Evolutionary conservation across 2,888 invertebrate genomes (phyloP).

Genomic region (Microplitis manilae): DNA sequence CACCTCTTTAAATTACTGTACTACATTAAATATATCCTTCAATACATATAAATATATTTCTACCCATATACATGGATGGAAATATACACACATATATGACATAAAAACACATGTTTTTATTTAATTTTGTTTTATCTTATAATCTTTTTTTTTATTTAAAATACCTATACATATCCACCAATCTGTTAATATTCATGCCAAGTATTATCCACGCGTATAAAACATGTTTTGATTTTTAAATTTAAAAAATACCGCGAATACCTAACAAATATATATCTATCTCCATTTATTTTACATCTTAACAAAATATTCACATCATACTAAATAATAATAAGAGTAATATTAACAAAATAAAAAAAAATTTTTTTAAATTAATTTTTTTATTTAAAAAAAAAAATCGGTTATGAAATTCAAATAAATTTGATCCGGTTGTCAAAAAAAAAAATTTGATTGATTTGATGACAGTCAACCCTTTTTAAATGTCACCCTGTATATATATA

Average conservation of each 20-base stretch:
- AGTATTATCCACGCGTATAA: slow-evolving; percentile 66
- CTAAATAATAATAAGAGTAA: too few species aligned
- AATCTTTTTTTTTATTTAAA: not conserved
- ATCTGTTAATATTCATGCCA: slow-evolving; percentile 62
- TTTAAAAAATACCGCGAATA: slow-evolving; percentile 22
- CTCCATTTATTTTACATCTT: slow-evolving; percentile 49
- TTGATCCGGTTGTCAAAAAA: not conserved
- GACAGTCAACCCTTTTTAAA: not conserved
- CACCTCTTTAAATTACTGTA: not conserved
- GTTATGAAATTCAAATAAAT: not conserved
- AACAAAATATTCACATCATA: too few species aligned
- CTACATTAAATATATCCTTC: not conserved
- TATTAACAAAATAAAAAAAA: slow-evolving; percentile 47
- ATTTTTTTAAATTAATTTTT: not conserved
- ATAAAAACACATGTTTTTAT: not conserved
- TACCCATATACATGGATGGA: not conserved
- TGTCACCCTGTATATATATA: not conserved
- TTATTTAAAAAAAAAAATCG: not conserved
- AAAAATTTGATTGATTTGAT: slow-evolving; percentile 8
- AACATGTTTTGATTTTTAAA: slow-evolving; percentile 51
- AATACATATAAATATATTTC: not conserved
- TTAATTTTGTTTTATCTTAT: not conserved
- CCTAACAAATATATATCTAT: slow-evolving; percentile 11
- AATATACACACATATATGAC: not conserved
- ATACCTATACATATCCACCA: slow-evolving; percentile 24